Base-by-base conservation (phyloP, 2,113 vertebrate genomes). In the Sigmodon hispidus region DNA sequence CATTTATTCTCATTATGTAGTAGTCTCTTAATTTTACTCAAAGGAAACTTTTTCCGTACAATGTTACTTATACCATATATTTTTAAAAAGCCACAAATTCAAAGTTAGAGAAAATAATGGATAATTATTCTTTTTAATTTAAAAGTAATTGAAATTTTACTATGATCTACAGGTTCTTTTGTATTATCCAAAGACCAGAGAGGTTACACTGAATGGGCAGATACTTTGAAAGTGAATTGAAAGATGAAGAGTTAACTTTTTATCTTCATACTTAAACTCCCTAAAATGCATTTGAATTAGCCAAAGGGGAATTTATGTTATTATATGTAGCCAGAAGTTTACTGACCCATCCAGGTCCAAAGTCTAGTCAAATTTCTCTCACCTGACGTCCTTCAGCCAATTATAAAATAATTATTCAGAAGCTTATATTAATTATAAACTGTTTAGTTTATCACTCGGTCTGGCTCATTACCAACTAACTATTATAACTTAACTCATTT, bases 1-100 rank as follows among this genome's bases (percentile, higher is more conserved):
- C 15, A 34, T 50, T 10, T 50, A 80, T 77, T 55, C 4, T 21
- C 55, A 81, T 87, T 93, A 45, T 93, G 65, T 80, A 40, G 19
- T 34, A 87, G 92, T 69, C 50, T 84, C 19, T 92, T 55, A 55
- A 90, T 22, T 36, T 21, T 76, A 55, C 43, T 3, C 13, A 45
- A 19, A 87, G n/a, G 34, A 91, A 15, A 2, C 0, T 80, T 87
- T 76, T 85, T 7, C 19, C 76, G 29, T 85, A 70, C 90, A 72
- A 86, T 48, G 43, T 0, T 43, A 67, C 22, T 45, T 45, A 72
- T 15, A 63, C 17, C 1, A 75, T n/a, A 8, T 16, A 65, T 15
- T 81, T 83, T 83, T 92, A 57, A 76, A 63, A 76, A 81, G 36
- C 31, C 83, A 59, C 69, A 89, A 94, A 89, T 29, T 40, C 29